Conservation (phyloP, 2,888 invertebrate genomes). For the Timandra comae region DNA sequence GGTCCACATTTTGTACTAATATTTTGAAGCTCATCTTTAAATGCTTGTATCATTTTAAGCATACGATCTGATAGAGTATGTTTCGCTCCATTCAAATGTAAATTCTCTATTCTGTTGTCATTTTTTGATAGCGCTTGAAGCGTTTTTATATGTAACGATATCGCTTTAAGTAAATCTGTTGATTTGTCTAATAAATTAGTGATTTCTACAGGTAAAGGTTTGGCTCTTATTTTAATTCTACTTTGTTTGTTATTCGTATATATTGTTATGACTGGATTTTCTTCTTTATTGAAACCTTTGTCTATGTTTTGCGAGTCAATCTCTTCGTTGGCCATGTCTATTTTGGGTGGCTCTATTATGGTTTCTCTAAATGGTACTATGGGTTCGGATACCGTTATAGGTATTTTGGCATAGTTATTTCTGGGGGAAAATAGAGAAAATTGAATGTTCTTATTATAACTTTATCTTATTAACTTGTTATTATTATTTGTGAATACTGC, state of each 20-base stretch:
- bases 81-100: conserved; percentile 44
- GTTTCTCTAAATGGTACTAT: conserved; percentile 98
- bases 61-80: conserved; percentile 57
- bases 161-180: conserved; percentile 81
- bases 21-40: conserved; percentile 75
- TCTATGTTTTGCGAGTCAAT: conserved; percentile 80
- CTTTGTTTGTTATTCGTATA: conserved; percentile 84
- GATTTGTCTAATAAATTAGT: conserved; percentile 84
- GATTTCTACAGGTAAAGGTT: conserved; percentile 84
- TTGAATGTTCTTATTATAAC: too few relatives aligned
- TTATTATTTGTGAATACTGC: too few relatives aligned
- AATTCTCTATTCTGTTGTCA: conserved; percentile 43
- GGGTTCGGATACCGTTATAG: conserved; percentile 94
- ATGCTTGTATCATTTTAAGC: conserved; percentile 59
- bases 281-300: conserved; percentile 58
- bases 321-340: conserved; percentile 91
- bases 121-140: conserved; percentile 55
- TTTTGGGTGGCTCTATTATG: conserved; percentile 85
- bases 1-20: conserved; percentile 78
- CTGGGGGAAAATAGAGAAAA: conserved; percentile 34
- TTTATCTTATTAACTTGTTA: too few relatives aligned
- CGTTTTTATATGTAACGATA: conserved; percentile 70
- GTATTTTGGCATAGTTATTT: conserved; percentile 87
- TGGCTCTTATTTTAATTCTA: conserved; percentile 83
- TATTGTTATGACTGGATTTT: conserved; percentile 74